phyloP scores from a whole-genome alignment of 2,888 invertebrate genomes.

The Latrodectus hesperus region DNA sequence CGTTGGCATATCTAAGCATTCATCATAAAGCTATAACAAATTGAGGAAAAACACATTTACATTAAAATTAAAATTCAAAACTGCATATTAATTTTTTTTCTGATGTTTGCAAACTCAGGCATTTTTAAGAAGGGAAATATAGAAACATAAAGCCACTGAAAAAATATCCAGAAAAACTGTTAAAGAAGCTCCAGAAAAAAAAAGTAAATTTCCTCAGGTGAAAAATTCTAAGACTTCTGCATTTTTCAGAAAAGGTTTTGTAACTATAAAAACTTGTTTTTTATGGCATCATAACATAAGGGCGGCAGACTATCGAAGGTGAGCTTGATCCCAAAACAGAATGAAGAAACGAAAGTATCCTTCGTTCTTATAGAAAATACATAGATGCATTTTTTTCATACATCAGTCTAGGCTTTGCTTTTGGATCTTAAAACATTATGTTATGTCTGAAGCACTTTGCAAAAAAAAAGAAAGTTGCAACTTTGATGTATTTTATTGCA shows the following conservation, averaged over 20 bases:
- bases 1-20: no score
- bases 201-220: slow-evolving; percentile 21
- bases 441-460: neutral
- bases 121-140: neutral
- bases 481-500: slow-evolving; percentile 43
- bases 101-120: neutral
- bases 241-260: neutral
- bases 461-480: slow-evolving; percentile 23
- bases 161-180: neutral
- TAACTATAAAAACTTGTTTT: slow-evolving; percentile 11
- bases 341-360: neutral
- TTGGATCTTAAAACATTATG: neutral
- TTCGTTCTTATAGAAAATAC: slow-evolving; percentile 9
- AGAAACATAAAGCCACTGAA: neutral
- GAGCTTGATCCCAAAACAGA: slow-evolving; percentile 12
- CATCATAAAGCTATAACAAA: no score
- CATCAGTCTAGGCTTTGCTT: neutral
- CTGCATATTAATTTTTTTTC: no score
- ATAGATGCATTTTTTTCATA: neutral
- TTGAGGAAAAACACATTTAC: no score
- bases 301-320: slow-evolving; percentile 20
- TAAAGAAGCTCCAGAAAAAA: slow-evolving; percentile 5
- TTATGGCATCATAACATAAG: slow-evolving; percentile 35
- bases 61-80: no score
- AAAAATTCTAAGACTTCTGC: slow-evolving; percentile 18